Conservation (phyloP, 2,113 vertebrate species). For the Apodemus speciosus region DNA sequence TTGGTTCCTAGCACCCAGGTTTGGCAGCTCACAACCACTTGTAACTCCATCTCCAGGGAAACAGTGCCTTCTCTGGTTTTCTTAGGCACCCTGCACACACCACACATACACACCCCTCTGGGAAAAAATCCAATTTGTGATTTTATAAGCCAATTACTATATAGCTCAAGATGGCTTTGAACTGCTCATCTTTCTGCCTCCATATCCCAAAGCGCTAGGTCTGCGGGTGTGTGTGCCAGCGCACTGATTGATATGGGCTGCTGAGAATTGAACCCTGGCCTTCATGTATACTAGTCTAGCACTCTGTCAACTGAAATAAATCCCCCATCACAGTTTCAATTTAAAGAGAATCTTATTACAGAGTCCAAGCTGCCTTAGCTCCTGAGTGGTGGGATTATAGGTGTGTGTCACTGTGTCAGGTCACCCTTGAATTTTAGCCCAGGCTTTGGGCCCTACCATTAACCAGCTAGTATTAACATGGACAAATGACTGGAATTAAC, state of each 20-base stretch:
- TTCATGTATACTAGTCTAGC: neutral
- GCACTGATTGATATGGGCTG: neutral
- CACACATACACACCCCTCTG: neutral
- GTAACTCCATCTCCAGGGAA: neutral
- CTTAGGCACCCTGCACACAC: neutral
- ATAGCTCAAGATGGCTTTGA: neutral
- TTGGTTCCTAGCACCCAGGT: neutral
- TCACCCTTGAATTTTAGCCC: neutral
- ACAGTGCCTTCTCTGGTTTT: neutral
- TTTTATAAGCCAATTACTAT: conserved; percentile 1
- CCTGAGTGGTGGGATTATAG: neutral
- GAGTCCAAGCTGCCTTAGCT: neutral
- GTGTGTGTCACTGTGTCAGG: neutral
- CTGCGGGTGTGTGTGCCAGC: neutral
- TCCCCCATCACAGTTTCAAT: neutral
- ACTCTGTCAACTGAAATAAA: neutral
- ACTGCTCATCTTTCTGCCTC: neutral
- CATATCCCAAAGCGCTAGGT: neutral
- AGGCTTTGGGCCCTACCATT: neutral
- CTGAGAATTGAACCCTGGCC: neutral
- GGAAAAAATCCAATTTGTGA: neutral
- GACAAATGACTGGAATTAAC: neutral
- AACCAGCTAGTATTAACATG: neutral
- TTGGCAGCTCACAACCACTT: neutral
- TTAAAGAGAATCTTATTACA: neutral